These are phyloP conservation scores for Lagria hirta DNA, from an alignment of 2,888 invertebrate species.

Conservation along the genomic window DNA sequence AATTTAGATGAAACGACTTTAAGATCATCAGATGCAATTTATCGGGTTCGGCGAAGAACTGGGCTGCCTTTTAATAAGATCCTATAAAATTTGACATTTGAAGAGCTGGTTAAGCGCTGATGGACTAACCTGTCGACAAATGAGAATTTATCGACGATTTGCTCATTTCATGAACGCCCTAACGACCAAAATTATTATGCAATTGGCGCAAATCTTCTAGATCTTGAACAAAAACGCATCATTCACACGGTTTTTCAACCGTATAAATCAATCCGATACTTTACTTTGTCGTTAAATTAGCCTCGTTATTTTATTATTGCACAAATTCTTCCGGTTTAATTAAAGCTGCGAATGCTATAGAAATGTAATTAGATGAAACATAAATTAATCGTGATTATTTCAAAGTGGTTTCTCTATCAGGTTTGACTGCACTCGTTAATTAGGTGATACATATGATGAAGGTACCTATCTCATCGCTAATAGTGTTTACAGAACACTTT, in stretches of 20 bases:
- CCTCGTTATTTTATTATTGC: constrained; percentile 15
- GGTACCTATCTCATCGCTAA: too few relatives aligned
- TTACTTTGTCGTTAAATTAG: constrained; percentile 22
- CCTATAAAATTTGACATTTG: too few relatives aligned
- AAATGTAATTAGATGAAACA: constrained; percentile 23
- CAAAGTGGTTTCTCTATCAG: too few relatives aligned
- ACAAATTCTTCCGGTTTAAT: constrained; percentile 18
- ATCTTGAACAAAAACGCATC: constrained; percentile 8
- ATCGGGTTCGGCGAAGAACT: too few relatives aligned
- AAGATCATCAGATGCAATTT: too few relatives aligned
- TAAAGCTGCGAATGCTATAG: constrained; percentile 12
- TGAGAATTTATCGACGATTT: neutral
- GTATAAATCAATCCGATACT: constrained; percentile 18
- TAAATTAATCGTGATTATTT: too few relatives aligned
- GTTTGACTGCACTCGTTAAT: too few relatives aligned
- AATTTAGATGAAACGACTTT: too few relatives aligned
- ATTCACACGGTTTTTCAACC: constrained; percentile 19
- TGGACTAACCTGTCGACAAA: neutral
- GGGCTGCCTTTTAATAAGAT: too few relatives aligned
- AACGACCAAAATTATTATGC: neutral
- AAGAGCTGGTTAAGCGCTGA: too few relatives aligned
- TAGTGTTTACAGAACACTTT: too few relatives aligned
- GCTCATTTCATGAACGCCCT: neutral
- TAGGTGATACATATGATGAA: too few relatives aligned
- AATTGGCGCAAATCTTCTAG: neutral